phyloP scores from a whole-genome alignment of 1,140 invertebrate species.

The Acromyrmex echinatior region DNA sequence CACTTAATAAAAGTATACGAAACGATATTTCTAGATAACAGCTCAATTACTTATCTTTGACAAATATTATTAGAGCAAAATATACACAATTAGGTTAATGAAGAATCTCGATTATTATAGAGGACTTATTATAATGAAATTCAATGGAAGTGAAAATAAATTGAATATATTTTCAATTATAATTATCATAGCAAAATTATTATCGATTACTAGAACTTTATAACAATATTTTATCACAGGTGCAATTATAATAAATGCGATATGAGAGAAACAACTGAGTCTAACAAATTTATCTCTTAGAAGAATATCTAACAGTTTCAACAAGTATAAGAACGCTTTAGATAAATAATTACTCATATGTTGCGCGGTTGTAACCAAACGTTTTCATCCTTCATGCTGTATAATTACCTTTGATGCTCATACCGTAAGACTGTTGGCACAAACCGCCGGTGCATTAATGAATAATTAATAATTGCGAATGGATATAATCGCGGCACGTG shows the following conservation, averaged over 20 bases:
- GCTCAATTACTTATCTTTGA: not conserved
- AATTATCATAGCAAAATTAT: not conserved
- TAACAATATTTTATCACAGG: not conserved
- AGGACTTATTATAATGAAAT: not conserved
- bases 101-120: not conserved
- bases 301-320: not conserved
- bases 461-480: constrained; percentile 58
- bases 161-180: not conserved
- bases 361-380: constrained; percentile 5
- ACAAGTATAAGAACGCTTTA: not conserved
- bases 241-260: not conserved
- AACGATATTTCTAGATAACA: not conserved
- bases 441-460: constrained; percentile 21
- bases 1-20: not conserved
- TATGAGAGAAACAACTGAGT: not conserved
- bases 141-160: not conserved
- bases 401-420: constrained; percentile 25
- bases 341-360: constrained; percentile 4
- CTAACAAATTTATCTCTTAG: not conserved
- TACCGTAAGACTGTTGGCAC: constrained; percentile 4
- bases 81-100: not conserved
- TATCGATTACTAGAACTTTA: not conserved
- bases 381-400: constrained; percentile 37
- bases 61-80: not conserved
- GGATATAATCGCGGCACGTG: constrained; percentile 21